Percentiles rank a stretch among this genome's conserved stretches.
Evolutionary conservation across 2,113 vertebrate genomes (phyloP).

Genomic region (Pelodiscus sinensis): DNA sequence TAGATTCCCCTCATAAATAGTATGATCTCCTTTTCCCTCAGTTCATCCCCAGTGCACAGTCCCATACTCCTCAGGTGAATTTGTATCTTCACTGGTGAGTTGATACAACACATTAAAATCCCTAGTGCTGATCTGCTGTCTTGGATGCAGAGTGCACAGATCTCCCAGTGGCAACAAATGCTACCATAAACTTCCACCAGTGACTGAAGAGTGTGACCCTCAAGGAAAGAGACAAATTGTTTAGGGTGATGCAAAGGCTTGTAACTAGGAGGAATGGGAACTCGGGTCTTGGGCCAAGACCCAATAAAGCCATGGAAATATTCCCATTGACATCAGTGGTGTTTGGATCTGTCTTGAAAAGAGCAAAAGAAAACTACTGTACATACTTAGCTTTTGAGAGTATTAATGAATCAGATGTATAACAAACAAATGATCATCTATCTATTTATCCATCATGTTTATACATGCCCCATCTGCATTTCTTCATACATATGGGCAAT

Average conservation of each 20-base stretch:
- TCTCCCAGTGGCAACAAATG: not conserved
- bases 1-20: not conserved
- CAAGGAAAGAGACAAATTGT: not conserved
- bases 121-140: not conserved
- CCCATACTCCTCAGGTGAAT: not conserved
- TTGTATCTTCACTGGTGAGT: not conserved
- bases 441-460: not conserved
- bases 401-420: not conserved
- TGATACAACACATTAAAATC: not conserved
- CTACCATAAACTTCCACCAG: not conserved
- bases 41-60: not conserved
- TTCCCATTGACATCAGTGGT: fast-evolving
- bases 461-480: not conserved
- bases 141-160: not conserved
- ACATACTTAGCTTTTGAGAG: not conserved
- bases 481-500: not conserved
- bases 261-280: not conserved
- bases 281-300: not conserved
- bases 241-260: not conserved
- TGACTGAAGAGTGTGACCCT: not conserved
- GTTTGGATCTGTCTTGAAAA: not conserved
- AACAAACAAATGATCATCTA: not conserved
- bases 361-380: not conserved
- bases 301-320: not conserved
- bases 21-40: not conserved